These are phyloP conservation scores for Cosmorhoe ocellata DNA, from an alignment of 2,888 invertebrate genomes.

Conservation along the genomic window DNA sequence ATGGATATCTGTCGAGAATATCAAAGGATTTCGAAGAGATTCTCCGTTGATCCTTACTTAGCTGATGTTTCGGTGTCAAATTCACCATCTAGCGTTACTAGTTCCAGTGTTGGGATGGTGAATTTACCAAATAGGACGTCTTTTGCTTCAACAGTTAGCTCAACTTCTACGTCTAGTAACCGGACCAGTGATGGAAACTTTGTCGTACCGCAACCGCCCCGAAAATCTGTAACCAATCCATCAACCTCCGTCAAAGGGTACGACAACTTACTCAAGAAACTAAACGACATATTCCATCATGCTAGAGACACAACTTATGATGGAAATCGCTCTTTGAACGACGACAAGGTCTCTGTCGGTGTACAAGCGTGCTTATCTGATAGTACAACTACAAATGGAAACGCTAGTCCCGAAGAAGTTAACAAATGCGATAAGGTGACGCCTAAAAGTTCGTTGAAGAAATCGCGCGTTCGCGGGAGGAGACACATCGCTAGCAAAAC, in stretches of 20 bases:
- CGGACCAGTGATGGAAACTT: slow-evolving; percentile 76
- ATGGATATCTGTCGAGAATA: slow-evolving; percentile 76
- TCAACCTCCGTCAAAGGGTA: slow-evolving; percentile 71
- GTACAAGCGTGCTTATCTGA: slow-evolving; percentile 66
- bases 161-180: slow-evolving; percentile 66
- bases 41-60: slow-evolving; percentile 73
- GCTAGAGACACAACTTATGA: slow-evolving; percentile 64
- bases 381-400: slow-evolving; percentile 63
- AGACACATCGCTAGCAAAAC: slow-evolving; percentile 70
- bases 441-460: slow-evolving; percentile 79
- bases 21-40: slow-evolving; percentile 73
- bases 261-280: slow-evolving; percentile 67
- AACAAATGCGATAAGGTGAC: slow-evolving; percentile 70
- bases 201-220: slow-evolving; percentile 75
- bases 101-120: slow-evolving; percentile 60
- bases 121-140: slow-evolving; percentile 70
- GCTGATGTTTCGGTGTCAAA: slow-evolving; percentile 70
- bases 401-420: slow-evolving; percentile 71
- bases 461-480: slow-evolving; percentile 68
- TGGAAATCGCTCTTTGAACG: slow-evolving; percentile 52
- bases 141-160: slow-evolving; percentile 71
- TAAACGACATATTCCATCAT: slow-evolving; percentile 72
- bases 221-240: slow-evolving; percentile 67
- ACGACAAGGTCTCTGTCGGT: slow-evolving; percentile 71
- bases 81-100: slow-evolving; percentile 77